Conservation (phyloP, 2,797 vertebrate species). For the Urocyon cinereoargenteus region DNA sequence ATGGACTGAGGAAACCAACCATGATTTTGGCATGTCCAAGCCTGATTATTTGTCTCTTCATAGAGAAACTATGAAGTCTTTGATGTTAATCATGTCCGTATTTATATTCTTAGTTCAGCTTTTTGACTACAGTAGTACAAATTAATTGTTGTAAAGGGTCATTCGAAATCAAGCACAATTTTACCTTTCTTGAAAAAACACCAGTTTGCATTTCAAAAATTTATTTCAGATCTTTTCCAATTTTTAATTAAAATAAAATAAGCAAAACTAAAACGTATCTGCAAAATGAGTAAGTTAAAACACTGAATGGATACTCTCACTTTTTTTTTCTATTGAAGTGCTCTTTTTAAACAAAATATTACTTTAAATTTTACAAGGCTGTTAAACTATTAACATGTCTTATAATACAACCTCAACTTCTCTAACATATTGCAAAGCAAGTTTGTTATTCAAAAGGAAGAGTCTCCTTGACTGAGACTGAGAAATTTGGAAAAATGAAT, state of each 20-base stretch:
- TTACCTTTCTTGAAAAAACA: constrained; percentile 9
- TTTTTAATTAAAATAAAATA: constrained; percentile 31
- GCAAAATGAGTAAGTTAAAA: neutral
- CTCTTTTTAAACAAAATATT: neutral
- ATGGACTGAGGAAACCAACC: neutral
- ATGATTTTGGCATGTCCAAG: neutral
- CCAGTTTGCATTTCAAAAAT: neutral
- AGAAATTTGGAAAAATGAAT: neutral
- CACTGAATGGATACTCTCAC: neutral
- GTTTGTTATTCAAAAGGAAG: neutral
- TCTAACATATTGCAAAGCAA: neutral
- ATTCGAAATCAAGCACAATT: constrained; percentile 35
- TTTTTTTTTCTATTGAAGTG: neutral
- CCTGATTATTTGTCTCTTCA: neutral
- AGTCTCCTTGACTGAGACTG: neutral
- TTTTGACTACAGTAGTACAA: neutral
- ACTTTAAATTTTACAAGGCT: neutral
- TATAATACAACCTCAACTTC: neutral
- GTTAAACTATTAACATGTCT: neutral
- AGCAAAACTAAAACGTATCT: neutral
- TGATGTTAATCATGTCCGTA: neutral
- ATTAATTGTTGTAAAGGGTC: neutral
- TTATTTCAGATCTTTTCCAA: neutral
- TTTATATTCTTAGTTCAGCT: neutral
- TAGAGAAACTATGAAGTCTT: neutral